phyloP scores from a whole-genome alignment of 2,113 vertebrate genomes.

The Jaculus jaculus region DNA sequence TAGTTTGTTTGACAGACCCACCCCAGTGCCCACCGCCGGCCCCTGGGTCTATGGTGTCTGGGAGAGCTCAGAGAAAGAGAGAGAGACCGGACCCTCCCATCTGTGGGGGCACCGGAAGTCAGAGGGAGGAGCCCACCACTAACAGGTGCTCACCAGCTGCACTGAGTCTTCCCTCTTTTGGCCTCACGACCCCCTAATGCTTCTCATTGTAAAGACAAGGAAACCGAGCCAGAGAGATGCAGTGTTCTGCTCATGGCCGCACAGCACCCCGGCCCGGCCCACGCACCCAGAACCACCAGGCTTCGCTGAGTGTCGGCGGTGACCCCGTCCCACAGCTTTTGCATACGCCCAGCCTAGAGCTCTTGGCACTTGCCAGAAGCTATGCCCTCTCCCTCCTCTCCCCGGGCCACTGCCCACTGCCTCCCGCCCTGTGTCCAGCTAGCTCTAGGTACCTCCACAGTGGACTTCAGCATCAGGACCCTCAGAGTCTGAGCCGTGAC shows the following conservation, averaged over 20 bases:
- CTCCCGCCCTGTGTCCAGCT: neutral
- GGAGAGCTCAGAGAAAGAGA: neutral
- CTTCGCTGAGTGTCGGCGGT: neutral
- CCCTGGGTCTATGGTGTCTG: neutral
- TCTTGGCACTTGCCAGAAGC: neutral
- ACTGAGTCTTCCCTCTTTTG: neutral
- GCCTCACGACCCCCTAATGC: too few relatives aligned
- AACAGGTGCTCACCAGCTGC: accelerated
- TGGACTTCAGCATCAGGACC: neutral
- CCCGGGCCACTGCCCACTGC: accelerated
- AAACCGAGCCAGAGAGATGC: neutral
- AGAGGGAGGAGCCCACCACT: neutral
- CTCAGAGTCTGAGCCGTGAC: too few relatives aligned
- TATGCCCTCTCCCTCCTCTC: neutral
- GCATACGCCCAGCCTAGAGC: neutral
- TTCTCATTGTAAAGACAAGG: neutral
- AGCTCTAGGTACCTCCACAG: neutral
- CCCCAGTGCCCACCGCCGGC: neutral
- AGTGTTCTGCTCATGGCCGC: neutral
- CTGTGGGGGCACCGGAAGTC: neutral
- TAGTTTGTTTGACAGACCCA: accelerated
- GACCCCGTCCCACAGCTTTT: neutral
- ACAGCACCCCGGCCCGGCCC: neutral
- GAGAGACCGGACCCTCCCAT: neutral
- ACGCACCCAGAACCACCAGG: neutral